These are phyloP conservation scores for Gobius niger DNA, from an alignment of 2,113 vertebrate genomes.

Conservation along the genomic window DNA sequence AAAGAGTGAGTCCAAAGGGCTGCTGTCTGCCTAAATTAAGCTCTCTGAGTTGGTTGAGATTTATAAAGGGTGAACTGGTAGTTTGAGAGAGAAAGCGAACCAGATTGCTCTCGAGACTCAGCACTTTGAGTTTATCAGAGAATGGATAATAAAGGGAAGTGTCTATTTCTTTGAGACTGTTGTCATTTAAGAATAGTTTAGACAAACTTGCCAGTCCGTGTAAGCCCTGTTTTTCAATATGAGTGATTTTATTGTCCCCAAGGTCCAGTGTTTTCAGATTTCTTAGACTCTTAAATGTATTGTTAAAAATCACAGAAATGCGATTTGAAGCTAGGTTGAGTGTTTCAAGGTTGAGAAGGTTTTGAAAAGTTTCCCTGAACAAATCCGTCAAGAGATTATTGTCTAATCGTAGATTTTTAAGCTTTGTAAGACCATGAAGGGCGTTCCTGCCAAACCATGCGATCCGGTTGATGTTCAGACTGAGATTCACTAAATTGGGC, in stretches of 20 bases:
- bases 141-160: slow-evolving; percentile 44
- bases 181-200: slow-evolving; percentile 81
- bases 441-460: slow-evolving; percentile 64
- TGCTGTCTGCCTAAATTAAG: slow-evolving; percentile 70
- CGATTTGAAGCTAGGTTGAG: slow-evolving; percentile 84
- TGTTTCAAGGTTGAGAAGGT: slow-evolving; percentile 66
- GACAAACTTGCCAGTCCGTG: slow-evolving; percentile 68
- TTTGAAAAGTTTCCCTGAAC: slow-evolving; percentile 65
- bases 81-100: slow-evolving; percentile 42
- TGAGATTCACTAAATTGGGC: slow-evolving; percentile 62
- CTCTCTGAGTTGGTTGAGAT: slow-evolving; percentile 64
- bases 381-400: slow-evolving; percentile 84
- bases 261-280: slow-evolving; percentile 77
- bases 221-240: slow-evolving; percentile 65
- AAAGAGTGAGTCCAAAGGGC: slow-evolving; percentile 62
- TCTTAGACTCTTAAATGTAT: slow-evolving; percentile 66
- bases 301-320: slow-evolving; percentile 77
- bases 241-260: slow-evolving; percentile 80
- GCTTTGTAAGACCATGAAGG: slow-evolving; percentile 66
- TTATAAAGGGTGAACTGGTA: slow-evolving; percentile 64
- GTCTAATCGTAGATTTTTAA: slow-evolving; percentile 79
- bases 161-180: slow-evolving; percentile 73
- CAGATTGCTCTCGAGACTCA: slow-evolving; percentile 69
- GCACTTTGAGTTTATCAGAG: slow-evolving; percentile 71
- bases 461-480: slow-evolving; percentile 82